phyloP scores from a whole-genome alignment of 2,888 invertebrate species.

The Myopa tessellatipennis region DNA sequence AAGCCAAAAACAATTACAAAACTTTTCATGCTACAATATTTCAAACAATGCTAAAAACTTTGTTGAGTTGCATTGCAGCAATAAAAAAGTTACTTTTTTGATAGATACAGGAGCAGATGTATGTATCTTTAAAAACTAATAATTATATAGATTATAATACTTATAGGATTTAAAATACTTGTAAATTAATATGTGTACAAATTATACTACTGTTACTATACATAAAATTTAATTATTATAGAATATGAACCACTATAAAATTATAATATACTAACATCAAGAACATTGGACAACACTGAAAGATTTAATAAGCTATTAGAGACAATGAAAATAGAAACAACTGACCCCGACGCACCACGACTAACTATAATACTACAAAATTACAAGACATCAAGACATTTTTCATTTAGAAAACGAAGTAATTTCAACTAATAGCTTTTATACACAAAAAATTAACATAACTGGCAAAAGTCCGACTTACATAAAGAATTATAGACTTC shows the following conservation, averaged over 20 bases:
- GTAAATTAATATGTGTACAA: too few species aligned
- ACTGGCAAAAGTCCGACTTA: background rate
- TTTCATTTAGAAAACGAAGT: background rate
- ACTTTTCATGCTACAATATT: too few species aligned
- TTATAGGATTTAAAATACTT: too few species aligned
- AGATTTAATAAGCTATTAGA: background rate
- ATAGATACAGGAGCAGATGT: conserved; percentile 1
- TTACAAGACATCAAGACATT: background rate
- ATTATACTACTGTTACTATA: background rate
- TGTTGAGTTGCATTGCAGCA: too few species aligned
- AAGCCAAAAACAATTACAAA: too few species aligned
- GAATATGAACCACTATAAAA: background rate
- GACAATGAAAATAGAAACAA: background rate
- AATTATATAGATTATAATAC: background rate
- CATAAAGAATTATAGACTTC: background rate
- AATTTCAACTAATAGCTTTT: conserved; percentile 6
- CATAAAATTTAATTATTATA: background rate
- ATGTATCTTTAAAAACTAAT: background rate
- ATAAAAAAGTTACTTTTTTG: background rate
- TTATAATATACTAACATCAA: background rate
- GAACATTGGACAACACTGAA: background rate
- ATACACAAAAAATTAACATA: conserved; percentile 1
- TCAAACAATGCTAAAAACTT: too few species aligned
- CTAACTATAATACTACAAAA: background rate
- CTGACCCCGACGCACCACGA: background rate